A percentile compares a stretch with the other conserved stretches of the same genome.
Evolutionary conservation across 30 jellyfish, hydroid and myxozoan species (phyloP).

Genomic region (Aurelia sp.): DNA sequence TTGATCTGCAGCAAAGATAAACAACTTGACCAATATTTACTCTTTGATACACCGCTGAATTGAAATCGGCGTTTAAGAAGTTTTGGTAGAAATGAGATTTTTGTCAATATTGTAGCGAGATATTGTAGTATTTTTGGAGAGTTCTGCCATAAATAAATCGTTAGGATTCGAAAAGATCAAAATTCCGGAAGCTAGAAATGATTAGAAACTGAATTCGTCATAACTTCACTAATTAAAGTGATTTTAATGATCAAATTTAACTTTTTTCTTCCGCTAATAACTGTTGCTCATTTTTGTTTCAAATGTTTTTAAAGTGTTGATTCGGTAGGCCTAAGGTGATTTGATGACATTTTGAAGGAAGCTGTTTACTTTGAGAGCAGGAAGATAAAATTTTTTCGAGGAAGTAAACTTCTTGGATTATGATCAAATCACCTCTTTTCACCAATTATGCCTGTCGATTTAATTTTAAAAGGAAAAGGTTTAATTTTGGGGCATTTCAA

Average conservation of each 20-base stretch:
- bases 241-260: background rate
- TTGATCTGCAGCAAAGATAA: constrained; percentile 26
- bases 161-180: background rate
- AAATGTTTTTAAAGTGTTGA: too few species aligned
- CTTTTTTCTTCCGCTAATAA: background rate
- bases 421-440: too few species aligned
- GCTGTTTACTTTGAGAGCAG: too few species aligned
- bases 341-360: too few species aligned
- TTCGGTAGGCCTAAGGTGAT: too few species aligned
- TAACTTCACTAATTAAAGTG: background rate
- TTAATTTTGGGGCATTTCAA: too few species aligned
- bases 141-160: constrained; percentile 25
- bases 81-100: background rate
- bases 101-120: constrained; percentile 1
- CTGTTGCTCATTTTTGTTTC: background rate
- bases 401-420: too few species aligned
- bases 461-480: too few species aligned
- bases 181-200: too few species aligned
- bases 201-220: background rate
- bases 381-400: too few species aligned
- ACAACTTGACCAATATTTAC: constrained; percentile 17
- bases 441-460: too few species aligned
- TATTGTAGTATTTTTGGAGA: constrained; percentile 14
- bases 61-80: constrained; percentile 25
- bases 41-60: constrained; percentile 15